Conservation (phyloP, 2,113 vertebrate species). For the Callipepla squamata region DNA sequence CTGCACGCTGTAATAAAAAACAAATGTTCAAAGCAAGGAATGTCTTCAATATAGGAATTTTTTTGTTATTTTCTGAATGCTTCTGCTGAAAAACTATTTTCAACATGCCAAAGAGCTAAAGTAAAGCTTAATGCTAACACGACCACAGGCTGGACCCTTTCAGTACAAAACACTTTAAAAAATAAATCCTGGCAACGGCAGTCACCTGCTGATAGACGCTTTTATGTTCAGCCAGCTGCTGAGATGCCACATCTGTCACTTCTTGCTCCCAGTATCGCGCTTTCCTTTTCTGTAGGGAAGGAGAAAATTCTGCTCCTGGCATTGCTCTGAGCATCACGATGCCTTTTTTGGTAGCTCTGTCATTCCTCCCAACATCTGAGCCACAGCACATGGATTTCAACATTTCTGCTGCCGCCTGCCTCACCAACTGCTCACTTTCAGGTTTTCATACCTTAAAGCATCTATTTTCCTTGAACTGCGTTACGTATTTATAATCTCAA, state of each 20-base stretch:
- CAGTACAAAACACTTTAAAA: slow-evolving; percentile 29
- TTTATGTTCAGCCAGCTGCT: slow-evolving; percentile 62
- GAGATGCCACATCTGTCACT: slow-evolving; percentile 60
- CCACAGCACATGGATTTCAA: background rate
- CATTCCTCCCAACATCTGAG: slow-evolving; percentile 14
- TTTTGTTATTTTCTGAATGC: background rate
- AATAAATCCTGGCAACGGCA: slow-evolving; percentile 34
- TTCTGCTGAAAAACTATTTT: slow-evolving; percentile 25
- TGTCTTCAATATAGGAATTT: background rate
- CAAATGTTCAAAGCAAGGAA: slow-evolving; percentile 17
- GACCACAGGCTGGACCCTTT: slow-evolving; percentile 10
- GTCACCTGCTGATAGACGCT: slow-evolving; percentile 43
- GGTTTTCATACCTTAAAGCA: background rate
- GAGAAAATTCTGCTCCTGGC: slow-evolving; percentile 39
- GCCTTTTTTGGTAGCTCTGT: slow-evolving; percentile 66
- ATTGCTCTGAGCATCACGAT: background rate
- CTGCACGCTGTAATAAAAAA: background rate
- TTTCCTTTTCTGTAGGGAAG: slow-evolving; percentile 54
- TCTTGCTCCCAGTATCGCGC: slow-evolving; percentile 24
- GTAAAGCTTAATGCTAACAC: background rate
- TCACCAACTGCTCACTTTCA: background rate
- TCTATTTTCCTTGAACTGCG: background rate
- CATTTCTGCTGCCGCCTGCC: background rate
- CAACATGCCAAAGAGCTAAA: background rate
- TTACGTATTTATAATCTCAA: background rate